phyloP scores from a whole-genome alignment of 1,140 invertebrate genomes.

The Drosophila pandora region DNA sequence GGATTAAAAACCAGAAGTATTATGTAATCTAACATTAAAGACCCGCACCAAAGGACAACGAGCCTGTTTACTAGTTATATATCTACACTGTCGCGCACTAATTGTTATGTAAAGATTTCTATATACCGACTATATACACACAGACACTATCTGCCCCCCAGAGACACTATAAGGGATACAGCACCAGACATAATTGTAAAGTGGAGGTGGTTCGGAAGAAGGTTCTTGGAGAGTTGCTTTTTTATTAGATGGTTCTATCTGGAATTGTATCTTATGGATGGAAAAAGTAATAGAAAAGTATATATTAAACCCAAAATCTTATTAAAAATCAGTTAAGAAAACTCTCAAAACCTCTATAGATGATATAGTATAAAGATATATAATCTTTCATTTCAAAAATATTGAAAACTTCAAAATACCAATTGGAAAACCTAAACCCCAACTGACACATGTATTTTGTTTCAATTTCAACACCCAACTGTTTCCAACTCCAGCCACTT shows the following conservation, averaged over 20 bases:
- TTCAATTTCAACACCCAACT: slow-evolving; percentile 14
- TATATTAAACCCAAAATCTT: no score
- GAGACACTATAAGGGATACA: slow-evolving; percentile 1
- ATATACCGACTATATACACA: slow-evolving; percentile 16
- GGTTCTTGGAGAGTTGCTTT: no score
- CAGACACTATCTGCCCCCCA: slow-evolving; percentile 7
- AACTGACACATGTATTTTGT: background rate
- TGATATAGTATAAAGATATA: no score
- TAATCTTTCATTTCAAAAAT: no score
- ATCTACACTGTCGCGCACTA: slow-evolving; percentile 31
- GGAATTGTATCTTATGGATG: no score
- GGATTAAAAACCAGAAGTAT: slow-evolving; percentile 31
- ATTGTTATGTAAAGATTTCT: slow-evolving; percentile 36
- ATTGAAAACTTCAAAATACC: background rate
- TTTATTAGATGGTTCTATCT: no score
- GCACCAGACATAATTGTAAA: slow-evolving; percentile 8
- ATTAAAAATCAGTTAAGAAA: no score
- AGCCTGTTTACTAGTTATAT: slow-evolving; percentile 57
- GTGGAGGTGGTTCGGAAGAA: background rate
- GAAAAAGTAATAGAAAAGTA: no score
- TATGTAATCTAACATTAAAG: slow-evolving; percentile 25
- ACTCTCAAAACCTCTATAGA: no score
- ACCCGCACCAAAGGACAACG: slow-evolving; percentile 70
- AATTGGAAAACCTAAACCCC: background rate
- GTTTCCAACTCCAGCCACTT: slow-evolving; percentile 22